phyloP scores from a whole-genome alignment of 2,888 invertebrate species.

The Meghimatium bilineatum region DNA sequence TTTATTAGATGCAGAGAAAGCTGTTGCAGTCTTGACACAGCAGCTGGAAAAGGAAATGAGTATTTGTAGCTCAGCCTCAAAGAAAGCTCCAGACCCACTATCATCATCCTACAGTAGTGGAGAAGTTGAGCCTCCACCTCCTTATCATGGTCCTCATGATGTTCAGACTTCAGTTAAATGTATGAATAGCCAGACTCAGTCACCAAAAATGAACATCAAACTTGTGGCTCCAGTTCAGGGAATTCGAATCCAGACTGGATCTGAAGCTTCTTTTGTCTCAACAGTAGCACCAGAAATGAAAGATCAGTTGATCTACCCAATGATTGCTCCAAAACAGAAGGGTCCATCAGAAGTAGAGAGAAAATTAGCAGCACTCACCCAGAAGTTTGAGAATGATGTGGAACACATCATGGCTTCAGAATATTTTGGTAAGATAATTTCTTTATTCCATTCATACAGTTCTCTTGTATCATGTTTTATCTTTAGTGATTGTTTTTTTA shows the following conservation, averaged over 20 bases:
- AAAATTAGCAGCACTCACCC: slow-evolving; percentile 74
- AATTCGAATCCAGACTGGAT: slow-evolving; percentile 50
- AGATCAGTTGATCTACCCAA: slow-evolving; percentile 63
- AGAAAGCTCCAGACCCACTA: slow-evolving; percentile 29
- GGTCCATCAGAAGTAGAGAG: slow-evolving; percentile 72
- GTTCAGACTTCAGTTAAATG: slow-evolving; percentile 61
- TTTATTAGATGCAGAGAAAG: slow-evolving; percentile 68
- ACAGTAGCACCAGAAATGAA: slow-evolving; percentile 46
- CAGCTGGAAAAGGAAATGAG: slow-evolving; percentile 70
- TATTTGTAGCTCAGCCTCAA: slow-evolving; percentile 27
- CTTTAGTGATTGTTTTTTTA: not conserved
- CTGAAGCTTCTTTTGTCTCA: slow-evolving; percentile 49
- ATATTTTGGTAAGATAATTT: slow-evolving; percentile 89
- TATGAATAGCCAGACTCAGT: slow-evolving; percentile 43
- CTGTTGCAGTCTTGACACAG: slow-evolving; percentile 72
- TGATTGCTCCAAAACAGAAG: slow-evolving; percentile 64
- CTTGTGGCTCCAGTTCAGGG: slow-evolving; percentile 56
- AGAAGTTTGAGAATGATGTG: slow-evolving; percentile 80
- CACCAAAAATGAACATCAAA: slow-evolving; percentile 50
- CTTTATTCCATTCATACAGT: not conserved
- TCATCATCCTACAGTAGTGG: not conserved
- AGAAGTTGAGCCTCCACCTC: slow-evolving; percentile 67
- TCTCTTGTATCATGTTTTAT: not conserved
- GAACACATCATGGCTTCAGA: slow-evolving; percentile 96
- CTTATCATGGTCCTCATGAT: slow-evolving; percentile 76